phyloP scores from a whole-genome alignment of 2,888 invertebrate genomes.

The Agrilus biguttatus region DNA sequence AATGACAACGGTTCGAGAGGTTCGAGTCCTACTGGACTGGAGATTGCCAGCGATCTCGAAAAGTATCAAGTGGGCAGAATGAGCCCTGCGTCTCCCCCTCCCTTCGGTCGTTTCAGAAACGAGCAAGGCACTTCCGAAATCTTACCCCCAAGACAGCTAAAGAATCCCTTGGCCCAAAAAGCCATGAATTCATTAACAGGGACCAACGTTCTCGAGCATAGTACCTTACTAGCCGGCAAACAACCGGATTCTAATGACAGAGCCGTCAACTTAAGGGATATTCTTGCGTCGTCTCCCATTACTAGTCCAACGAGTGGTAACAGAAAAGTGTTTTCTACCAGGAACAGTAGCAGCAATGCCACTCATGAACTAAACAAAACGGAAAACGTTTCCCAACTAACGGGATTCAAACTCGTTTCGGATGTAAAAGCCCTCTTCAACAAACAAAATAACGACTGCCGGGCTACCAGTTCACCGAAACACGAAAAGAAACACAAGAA shows the following conservation, averaged over 20 bases:
- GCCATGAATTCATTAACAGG: not conserved
- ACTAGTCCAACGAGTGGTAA: conserved; percentile 10
- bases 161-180: not conserved
- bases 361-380: conserved; percentile 27
- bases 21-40: too few species aligned
- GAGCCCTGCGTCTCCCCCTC: too few species aligned
- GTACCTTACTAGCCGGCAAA: too few species aligned
- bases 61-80: too few species aligned
- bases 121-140: too few species aligned
- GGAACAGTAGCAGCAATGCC: conserved; percentile 24
- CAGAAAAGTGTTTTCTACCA: conserved; percentile 9
- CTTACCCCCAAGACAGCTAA: too few species aligned
- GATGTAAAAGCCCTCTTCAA: conserved; percentile 20
- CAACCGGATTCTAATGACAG: not conserved
- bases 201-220: conserved; percentile 2
- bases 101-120: too few species aligned
- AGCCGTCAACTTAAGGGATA: conserved; percentile 7
- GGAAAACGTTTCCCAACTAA: conserved; percentile 36
- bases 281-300: conserved; percentile 6
- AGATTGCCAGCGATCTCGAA: too few species aligned
- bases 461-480: conserved; percentile 11
- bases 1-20: too few species aligned
- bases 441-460: conserved; percentile 7
- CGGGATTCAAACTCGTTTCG: conserved; percentile 37
- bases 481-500: conserved; percentile 17